Conservation (phyloP, 1,140 invertebrate species). For the Acromyrmex heyeri region DNA sequence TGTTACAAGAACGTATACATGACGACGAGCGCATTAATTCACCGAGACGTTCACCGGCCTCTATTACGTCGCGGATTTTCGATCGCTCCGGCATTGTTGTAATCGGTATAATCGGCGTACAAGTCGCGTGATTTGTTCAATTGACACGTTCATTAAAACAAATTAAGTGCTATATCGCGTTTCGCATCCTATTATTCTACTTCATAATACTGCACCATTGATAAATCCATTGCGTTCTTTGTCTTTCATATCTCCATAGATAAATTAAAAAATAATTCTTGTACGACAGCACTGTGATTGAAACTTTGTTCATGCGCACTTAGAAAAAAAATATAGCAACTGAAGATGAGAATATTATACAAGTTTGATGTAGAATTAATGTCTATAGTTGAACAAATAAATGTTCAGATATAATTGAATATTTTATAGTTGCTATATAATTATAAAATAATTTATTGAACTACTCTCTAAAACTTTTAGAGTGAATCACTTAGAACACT, state of each 20-base stretch:
- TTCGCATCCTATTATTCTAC: not conserved
- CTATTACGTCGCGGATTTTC: not conserved
- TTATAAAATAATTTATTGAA: too few species aligned
- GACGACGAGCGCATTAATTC: constrained; percentile 10
- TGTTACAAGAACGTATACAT: not conserved
- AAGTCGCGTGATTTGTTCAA: constrained; percentile 29
- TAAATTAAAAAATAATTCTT: not conserved
- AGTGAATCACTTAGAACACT: too few species aligned
- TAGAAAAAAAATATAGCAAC: too few species aligned
- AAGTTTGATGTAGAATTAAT: too few species aligned
- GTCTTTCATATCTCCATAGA: not conserved
- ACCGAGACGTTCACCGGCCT: not conserved
- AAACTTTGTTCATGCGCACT: not conserved
- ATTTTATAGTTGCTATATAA: too few species aligned
- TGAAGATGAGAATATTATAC: too few species aligned
- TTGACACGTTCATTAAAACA: constrained; percentile 31
- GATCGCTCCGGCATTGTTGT: not conserved
- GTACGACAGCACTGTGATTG: not conserved
- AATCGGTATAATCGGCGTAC: not conserved
- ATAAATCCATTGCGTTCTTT: not conserved
- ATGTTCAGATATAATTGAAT: too few species aligned
- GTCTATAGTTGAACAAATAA: too few species aligned
- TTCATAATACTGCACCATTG: not conserved
- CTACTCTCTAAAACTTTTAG: too few species aligned
- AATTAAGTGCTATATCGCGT: constrained; percentile 14